Base-by-base conservation (phyloP, 2,113 vertebrate genomes). In the Triplophysa rosa region DNA sequence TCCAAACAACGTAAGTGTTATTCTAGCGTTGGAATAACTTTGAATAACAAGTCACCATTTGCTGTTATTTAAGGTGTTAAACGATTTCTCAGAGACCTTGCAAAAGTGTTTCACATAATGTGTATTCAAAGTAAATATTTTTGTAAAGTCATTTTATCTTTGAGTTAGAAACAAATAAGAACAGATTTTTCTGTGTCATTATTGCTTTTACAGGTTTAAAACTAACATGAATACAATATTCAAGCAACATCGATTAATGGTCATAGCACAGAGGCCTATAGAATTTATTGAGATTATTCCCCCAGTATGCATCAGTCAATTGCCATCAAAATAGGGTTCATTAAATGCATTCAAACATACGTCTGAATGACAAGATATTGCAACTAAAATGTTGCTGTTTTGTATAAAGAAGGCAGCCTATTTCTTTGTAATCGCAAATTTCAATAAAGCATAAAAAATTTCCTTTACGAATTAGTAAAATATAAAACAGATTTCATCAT, bases 61-160 rank as follows among this genome's bases (percentile, higher is more conserved):
- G 64, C 40, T 66, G 23, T 47, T 73, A 83, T 78, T 83, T 68
- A 54, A 80, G 13, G 68, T 72, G 47, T 59, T 33, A 71, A 70
- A 67, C 58, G 17, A 65, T 76, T 79, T 67, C 71, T 75, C 26
- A 37, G 75, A 69, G 13, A 59, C 37, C 40, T 45, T 66, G 21
- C 52, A 47, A 72, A 49, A 47, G 61, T 33, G 49, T 11, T 54
- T 56, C 14, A 13, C 29, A 73, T 49, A 12, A 64, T 9, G 26
- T 13, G 45, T 26, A 21, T 47, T 61, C 11, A 24, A 37, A 78
- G 37, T 61, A 67, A 26, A 33, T 52, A 33, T 23, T 13, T 11
- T 26, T 26, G 21, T 69, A 7, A 42, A 37, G 7, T 11, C 37
- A 59, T 62, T 52, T 54, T n/a, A 77, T 23, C 58, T 62, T 74